Evolutionary conservation across 2,113 vertebrate species (phyloP).

Genomic region (Cyphomyrus discorhynchus): DNA sequence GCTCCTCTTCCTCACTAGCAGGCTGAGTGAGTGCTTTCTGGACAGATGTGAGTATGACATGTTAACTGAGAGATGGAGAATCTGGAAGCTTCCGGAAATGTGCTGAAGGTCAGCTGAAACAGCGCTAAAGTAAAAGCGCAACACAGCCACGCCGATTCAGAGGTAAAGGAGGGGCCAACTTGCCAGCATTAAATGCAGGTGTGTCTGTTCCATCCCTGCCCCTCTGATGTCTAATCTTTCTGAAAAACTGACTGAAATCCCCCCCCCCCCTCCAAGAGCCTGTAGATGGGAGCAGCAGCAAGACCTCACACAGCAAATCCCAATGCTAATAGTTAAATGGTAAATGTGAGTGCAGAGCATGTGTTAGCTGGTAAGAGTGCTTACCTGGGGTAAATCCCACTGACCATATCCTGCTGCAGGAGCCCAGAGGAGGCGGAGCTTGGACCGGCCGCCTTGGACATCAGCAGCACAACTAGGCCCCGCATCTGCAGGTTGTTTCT

Average conservation of each 20-base stretch:
- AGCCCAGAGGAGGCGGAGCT: constrained; percentile 49
- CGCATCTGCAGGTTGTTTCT: constrained; percentile 84
- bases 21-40: neutral
- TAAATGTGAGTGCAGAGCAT: neutral
- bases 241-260: no score
- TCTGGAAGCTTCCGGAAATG: neutral
- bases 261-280: neutral
- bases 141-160: neutral
- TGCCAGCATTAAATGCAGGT: no score
- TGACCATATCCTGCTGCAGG: constrained; percentile 77
- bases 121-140: neutral
- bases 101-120: neutral
- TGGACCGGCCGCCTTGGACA: constrained; percentile 92
- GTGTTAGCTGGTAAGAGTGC: constrained; percentile 7
- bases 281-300: neutral
- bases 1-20: neutral
- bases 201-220: no score
- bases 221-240: no score
- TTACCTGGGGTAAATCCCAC: constrained; percentile 94
- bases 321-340: neutral
- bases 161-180: neutral
- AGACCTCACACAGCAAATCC: neutral
- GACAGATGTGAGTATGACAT: neutral
- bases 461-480: constrained; percentile 80
- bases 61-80: neutral